These are phyloP conservation scores for Pedicia rivosa DNA, from an alignment of 2,888 invertebrate species.

Conservation along the genomic window DNA sequence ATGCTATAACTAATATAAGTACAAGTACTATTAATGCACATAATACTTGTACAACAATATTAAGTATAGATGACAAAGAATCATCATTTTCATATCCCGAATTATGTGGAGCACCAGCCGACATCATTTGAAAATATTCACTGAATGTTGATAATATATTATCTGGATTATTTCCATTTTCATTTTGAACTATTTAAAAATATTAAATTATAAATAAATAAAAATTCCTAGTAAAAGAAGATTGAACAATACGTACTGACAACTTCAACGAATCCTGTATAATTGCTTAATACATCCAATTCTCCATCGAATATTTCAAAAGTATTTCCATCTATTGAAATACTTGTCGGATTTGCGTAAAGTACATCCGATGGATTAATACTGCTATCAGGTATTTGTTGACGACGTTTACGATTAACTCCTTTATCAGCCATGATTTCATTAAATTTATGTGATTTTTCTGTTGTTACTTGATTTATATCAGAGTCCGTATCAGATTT, in stretches of 20 bases:
- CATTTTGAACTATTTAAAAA: constrained; percentile 12
- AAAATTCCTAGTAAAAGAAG: constrained; percentile 9
- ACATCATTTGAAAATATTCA: constrained; percentile 54
- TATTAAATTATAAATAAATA: too few species aligned
- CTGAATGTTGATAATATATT: constrained; percentile 49
- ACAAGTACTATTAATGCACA: constrained; percentile 45
- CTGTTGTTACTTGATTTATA: too few species aligned
- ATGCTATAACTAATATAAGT: constrained; percentile 39
- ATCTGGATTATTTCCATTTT: constrained; percentile 34
- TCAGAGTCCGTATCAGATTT: too few species aligned
- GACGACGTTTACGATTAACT: too few species aligned
- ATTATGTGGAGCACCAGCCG: constrained; percentile 42
- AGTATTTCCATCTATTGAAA: constrained; percentile 17
- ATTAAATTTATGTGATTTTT: too few species aligned
- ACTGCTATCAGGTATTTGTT: too few species aligned
- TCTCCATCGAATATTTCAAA: constrained; percentile 48
- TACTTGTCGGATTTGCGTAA: constrained; percentile 10
- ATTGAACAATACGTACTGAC: constrained; percentile 39
- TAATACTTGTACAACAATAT: constrained; percentile 50
- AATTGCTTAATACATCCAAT: constrained; percentile 61
- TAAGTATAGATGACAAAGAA: constrained; percentile 32
- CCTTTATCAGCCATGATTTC: too few species aligned
- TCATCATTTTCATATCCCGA: constrained; percentile 28
- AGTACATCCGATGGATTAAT: constrained; percentile 16
- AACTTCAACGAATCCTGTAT: constrained; percentile 72